Percentiles rank a stretch among this genome's conserved stretches.
Conservation (phyloP, 1,140 invertebrate genomes). For the Drosophila quadrilineata region DNA sequence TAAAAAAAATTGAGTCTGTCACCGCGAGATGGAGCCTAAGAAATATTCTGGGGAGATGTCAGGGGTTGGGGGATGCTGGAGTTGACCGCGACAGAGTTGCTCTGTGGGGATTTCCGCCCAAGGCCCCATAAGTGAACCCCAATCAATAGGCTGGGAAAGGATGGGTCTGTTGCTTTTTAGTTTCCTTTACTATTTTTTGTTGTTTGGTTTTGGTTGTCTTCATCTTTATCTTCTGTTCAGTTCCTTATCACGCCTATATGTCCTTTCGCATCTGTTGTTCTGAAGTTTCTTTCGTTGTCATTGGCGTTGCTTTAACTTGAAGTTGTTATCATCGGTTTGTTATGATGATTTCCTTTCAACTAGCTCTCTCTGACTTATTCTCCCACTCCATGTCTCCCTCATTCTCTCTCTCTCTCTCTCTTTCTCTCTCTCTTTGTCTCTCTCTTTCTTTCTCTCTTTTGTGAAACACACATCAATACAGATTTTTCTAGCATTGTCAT, state of each 20-base stretch:
- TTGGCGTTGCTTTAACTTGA: conserved; percentile 35
- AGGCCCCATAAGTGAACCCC: not conserved
- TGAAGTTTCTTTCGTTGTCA: conserved; percentile 40
- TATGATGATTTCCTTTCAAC: conserved; percentile 45
- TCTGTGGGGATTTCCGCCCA: not conserved
- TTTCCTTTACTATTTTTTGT: too few species aligned
- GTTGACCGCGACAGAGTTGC: not conserved
- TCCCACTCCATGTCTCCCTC: conserved; percentile 2
- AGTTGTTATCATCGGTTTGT: conserved; percentile 54
- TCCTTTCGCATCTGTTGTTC: conserved; percentile 35
- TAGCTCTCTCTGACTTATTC: conserved; percentile 24
- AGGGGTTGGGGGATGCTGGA: too few species aligned
- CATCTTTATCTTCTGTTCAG: not conserved
- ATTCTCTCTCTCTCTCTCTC: not conserved
- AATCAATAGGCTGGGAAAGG: not conserved
- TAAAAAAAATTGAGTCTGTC: not conserved
- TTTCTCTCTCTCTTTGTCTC: conserved; percentile 3
- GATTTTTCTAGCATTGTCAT: too few species aligned
- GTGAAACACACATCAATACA: too few species aligned
- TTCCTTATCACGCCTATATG: conserved; percentile 9
- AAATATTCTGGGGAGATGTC: too few species aligned
- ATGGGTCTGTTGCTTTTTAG: not conserved
- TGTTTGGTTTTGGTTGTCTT: not conserved
- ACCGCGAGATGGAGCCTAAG: too few species aligned
- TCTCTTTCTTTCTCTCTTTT: not conserved